phyloP scores from a whole-genome alignment of 2,113 vertebrate species.

The Psittacula cyanocephala region DNA sequence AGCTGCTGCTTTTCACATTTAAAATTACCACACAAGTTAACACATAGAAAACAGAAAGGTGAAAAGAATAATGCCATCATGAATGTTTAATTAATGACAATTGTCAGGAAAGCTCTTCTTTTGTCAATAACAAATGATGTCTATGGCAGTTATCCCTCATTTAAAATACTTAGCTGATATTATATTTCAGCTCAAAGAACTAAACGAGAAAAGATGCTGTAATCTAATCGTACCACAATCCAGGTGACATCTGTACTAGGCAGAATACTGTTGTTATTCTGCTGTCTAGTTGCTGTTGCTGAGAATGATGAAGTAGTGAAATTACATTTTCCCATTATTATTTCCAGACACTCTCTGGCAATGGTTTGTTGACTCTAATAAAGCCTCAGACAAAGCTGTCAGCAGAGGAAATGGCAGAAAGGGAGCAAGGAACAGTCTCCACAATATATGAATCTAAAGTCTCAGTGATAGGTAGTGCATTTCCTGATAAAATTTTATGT shows the following conservation, averaged over 20 bases:
- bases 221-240: slow-evolving; percentile 72
- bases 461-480: slow-evolving; percentile 44
- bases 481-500: slow-evolving; percentile 67
- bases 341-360: slow-evolving; percentile 81
- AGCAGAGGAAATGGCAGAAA: slow-evolving; percentile 77
- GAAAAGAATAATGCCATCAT: background rate
- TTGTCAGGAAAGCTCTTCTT: slow-evolving; percentile 25
- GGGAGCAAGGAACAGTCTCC: slow-evolving; percentile 66
- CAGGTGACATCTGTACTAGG: slow-evolving; percentile 77
- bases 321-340: slow-evolving; percentile 85
- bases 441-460: slow-evolving; percentile 62
- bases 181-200: slow-evolving; percentile 63
- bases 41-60: background rate
- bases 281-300: slow-evolving; percentile 75
- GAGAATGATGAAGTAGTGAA: slow-evolving; percentile 79
- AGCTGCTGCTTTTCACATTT: background rate
- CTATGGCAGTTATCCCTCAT: slow-evolving; percentile 52
- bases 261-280: slow-evolving; percentile 75
- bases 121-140: background rate
- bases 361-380: slow-evolving; percentile 84
- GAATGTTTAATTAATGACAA: slow-evolving; percentile 31
- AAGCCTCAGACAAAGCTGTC: slow-evolving; percentile 84
- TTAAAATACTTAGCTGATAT: slow-evolving; percentile 62
- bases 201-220: slow-evolving; percentile 66
- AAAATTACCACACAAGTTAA: background rate